These are phyloP conservation scores for Hesperophylax magnus DNA, from an alignment of 1,140 invertebrate species.

Conservation along the genomic window DNA sequence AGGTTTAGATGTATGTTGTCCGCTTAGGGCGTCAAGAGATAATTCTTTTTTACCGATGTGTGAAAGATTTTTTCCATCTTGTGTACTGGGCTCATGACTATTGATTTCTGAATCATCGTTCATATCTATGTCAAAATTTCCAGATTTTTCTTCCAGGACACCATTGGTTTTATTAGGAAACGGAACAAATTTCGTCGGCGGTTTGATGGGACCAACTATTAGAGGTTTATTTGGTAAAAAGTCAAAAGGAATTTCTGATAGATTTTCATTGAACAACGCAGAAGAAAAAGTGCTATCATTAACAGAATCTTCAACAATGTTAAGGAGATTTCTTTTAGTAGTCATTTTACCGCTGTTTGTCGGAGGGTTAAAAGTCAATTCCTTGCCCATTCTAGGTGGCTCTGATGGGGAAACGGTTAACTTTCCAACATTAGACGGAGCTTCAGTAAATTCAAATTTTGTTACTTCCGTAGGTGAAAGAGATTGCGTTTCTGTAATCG, in stretches of 20 bases:
- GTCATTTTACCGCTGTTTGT: no score
- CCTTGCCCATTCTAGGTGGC: constrained; percentile 9
- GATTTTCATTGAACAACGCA: not conserved
- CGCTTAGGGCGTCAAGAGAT: not conserved
- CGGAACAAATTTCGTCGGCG: not conserved
- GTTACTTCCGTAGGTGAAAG: no score
- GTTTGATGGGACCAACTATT: constrained; percentile 30
- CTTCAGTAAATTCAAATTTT: no score
- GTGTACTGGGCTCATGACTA: not conserved
- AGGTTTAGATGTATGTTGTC: not conserved
- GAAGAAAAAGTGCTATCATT: not conserved
- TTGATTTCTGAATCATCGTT: constrained; percentile 11
- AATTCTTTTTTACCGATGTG: constrained; percentile 31
- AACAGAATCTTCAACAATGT: no score
- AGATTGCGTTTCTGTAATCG: no score
- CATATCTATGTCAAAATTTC: constrained; percentile 8
- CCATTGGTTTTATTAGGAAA: not conserved
- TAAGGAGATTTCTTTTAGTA: no score
- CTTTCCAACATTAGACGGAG: no score
- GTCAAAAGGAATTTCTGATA: constrained; percentile 23
- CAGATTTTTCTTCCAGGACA: not conserved
- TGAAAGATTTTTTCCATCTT: not conserved
- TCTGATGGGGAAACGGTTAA: not conserved
- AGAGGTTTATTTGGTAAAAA: constrained; percentile 20
- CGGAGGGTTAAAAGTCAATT: not conserved